Base-by-base conservation (phyloP, 2,797 vertebrate genomes). In the Coregonus ussuriensis region DNA sequence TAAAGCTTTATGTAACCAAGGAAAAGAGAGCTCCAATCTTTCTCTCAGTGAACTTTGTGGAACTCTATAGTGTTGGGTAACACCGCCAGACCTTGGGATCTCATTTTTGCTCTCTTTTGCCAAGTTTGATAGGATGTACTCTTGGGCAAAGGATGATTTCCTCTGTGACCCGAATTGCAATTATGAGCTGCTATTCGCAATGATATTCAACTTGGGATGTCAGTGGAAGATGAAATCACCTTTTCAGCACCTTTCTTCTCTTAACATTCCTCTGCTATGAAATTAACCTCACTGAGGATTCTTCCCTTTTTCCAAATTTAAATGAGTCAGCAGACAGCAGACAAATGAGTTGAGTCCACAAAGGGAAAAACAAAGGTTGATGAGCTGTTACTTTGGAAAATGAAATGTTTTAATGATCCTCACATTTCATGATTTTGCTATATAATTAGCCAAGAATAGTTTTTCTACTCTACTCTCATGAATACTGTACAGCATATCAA, bases 371-470 rank as follows among this genome's bases (percentile, higher is more conserved):
- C 51, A 82, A 88, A 84, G 72, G 72, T 74, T 84, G 79, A 84
- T 81, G 79, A 84, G 53, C 84, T 59, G 78, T 67, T 76, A 70
- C 69, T 4, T 72, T 33, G 47, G 74, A 83, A 82, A 85, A 83
- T 71, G 0, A 82, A 25, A 73, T 76, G 75, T 87, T 83, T 82
- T 77, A 11, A 85, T 82, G 77, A 80, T 84, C 79, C 77, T 77
- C 81, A 76, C 56, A 74, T 76, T 81, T 83, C 59, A 3, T 71
- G 82, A 76, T n/a, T 78, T 54, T 80, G 33, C 62, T 79, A 53
- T 63, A 70, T 47, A 47, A 13, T 47, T 47, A 47, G 41, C 41
- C 41, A 47, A 47, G 2, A 9, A 47, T 47, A 6, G 1, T 47
- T 11, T 11, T 21, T 71, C 35, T 71, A 15, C 29, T 71, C 33